phyloP scores from a whole-genome alignment of 2,113 vertebrate species.

The Trochalopteron elliotii region DNA sequence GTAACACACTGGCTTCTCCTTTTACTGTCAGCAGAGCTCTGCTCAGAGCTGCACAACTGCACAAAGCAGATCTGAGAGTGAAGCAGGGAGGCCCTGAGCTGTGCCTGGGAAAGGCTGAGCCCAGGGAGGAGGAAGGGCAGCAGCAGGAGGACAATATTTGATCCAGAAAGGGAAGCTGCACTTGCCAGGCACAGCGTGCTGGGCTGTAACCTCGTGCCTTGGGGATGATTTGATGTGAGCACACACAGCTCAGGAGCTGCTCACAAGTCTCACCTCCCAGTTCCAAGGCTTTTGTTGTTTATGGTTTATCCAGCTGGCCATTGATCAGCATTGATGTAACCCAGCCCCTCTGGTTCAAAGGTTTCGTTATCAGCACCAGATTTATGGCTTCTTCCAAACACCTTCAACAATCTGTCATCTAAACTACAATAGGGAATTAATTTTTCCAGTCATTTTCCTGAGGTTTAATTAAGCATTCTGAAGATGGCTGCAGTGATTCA shows the following conservation, averaged over 20 bases:
- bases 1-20: not conserved
- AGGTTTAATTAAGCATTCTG: not conserved
- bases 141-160: not conserved
- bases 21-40: not conserved
- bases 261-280: not conserved
- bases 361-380: not conserved
- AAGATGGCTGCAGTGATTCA: not conserved
- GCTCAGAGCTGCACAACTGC: not conserved
- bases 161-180: not conserved
- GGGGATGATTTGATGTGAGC: not conserved
- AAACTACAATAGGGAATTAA: not conserved
- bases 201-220: accelerated
- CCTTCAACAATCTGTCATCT: not conserved
- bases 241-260: not conserved
- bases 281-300: not conserved
- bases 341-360: not conserved
- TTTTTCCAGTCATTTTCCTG: not conserved
- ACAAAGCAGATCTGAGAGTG: not conserved
- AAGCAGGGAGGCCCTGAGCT: accelerated
- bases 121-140: not conserved
- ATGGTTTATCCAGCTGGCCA: not conserved
- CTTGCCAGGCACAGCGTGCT: not conserved
- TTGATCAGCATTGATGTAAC: not conserved
- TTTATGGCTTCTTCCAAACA: not conserved
- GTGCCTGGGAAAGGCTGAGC: not conserved